A percentile compares a stretch with the other conserved stretches of the same genome.
Evolutionary conservation across 64 coral and sea anemone species (phyloP).

Genomic region (Astreopora myriophthalma): DNA sequence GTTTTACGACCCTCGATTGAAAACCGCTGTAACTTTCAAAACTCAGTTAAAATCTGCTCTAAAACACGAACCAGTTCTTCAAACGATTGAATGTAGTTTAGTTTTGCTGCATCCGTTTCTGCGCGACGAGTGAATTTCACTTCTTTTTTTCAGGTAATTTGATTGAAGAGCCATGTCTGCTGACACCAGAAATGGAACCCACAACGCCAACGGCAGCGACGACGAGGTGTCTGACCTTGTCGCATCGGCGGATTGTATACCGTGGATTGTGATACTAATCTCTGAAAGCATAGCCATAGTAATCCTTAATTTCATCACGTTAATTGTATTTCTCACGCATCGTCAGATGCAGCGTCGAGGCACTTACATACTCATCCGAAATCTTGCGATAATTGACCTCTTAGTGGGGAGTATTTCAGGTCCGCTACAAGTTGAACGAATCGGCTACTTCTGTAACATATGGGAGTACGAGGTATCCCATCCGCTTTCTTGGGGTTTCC

Average conservation of each 20-base stretch:
- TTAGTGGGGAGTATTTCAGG: neutral
- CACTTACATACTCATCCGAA: neutral
- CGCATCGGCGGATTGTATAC: neutral
- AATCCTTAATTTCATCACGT: neutral
- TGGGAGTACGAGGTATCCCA: neutral
- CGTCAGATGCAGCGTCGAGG: neutral
- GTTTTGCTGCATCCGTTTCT: too few relatives aligned
- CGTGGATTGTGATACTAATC: neutral
- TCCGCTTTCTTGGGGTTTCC: too few relatives aligned
- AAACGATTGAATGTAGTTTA: too few relatives aligned
- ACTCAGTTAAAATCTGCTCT: too few relatives aligned
- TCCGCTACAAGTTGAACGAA: neutral
- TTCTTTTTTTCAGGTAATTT: neutral
- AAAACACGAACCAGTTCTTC: too few relatives aligned
- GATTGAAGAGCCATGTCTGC: neutral
- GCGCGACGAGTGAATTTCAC: too few relatives aligned
- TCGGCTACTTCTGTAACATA: neutral
- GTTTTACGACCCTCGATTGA: too few relatives aligned
- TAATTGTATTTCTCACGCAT: neutral
- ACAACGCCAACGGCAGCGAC: neutral
- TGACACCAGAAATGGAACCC: neutral
- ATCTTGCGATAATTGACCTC: neutral
- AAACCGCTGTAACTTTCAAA: too few relatives aligned
- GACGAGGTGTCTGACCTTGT: neutral
- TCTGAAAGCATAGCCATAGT: neutral